phyloP scores from a whole-genome alignment of 2,888 invertebrate genomes.

The Acanthosepion esculentum region DNA sequence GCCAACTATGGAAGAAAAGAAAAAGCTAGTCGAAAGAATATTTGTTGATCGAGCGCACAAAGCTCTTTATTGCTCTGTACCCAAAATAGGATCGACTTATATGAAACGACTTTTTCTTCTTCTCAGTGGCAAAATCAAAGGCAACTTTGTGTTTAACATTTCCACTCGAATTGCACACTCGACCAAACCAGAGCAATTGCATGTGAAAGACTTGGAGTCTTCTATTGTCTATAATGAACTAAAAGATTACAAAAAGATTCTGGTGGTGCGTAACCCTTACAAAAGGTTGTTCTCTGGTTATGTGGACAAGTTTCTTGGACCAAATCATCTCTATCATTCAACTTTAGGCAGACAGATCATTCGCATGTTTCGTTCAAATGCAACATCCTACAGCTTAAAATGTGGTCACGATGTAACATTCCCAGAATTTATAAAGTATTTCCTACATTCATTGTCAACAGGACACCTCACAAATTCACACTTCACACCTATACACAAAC shows the following conservation, averaged over 20 bases:
- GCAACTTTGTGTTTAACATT: not conserved
- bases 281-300: constrained; percentile 53
- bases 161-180: constrained; percentile 20
- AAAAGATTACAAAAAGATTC: not conserved
- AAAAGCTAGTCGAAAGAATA: not conserved
- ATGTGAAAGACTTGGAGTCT: not conserved
- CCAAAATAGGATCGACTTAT: constrained; percentile 40
- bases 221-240: not conserved
- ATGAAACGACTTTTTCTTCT: constrained; percentile 42
- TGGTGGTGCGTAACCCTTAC: constrained; percentile 44
- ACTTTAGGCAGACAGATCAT: constrained; percentile 52
- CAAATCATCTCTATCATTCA: constrained; percentile 56
- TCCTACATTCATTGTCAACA: constrained; percentile 48
- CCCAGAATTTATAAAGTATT: constrained; percentile 56
- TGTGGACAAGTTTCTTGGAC: constrained; percentile 57
- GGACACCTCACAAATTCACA: not conserved
- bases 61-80: constrained; percentile 34
- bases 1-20: not conserved
- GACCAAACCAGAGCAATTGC: not conserved
- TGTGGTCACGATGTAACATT: constrained; percentile 60
- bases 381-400: constrained; percentile 49
- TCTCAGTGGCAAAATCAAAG: not conserved
- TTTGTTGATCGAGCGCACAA: constrained; percentile 21
- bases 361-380: constrained; percentile 49
- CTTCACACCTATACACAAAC: constrained; percentile 40